phyloP scores from a whole-genome alignment of 2,888 invertebrate genomes.

The Gortyna flavago region DNA sequence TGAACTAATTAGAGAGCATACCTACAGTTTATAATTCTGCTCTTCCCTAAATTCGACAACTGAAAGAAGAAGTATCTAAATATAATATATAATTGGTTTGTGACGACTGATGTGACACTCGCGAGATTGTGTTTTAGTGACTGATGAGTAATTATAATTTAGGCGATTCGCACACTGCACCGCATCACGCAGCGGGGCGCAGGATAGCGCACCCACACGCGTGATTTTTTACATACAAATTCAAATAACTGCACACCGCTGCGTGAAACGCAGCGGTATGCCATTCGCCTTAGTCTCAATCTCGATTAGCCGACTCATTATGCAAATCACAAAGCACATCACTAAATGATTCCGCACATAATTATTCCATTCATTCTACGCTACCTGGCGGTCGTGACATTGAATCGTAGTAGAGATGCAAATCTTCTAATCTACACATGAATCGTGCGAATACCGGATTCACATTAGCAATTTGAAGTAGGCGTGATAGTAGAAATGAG shows the following conservation, averaged over 20 bases:
- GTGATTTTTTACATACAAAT: no score
- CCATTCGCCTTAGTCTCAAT: not conserved
- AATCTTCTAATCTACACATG: constrained; percentile 41
- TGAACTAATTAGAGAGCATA: not conserved
- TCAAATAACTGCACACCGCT: no score
- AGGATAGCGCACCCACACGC: no score
- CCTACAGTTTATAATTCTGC: not conserved
- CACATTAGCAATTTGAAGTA: constrained; percentile 44
- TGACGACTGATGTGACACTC: not conserved
- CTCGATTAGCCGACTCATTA: constrained; percentile 5
- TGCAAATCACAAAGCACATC: constrained; percentile 19
- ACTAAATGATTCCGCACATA: constrained; percentile 31
- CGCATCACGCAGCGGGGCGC: no score
- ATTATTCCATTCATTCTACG: constrained; percentile 14
- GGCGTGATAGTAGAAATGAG: constrained; percentile 39
- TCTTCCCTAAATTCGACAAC: not conserved
- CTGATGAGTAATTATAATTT: no score
- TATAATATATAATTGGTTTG: not conserved
- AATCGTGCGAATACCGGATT: constrained; percentile 53
- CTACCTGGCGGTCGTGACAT: constrained; percentile 57
- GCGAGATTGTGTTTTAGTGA: not conserved
- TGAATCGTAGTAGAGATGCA: constrained; percentile 33
- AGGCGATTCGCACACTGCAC: no score
- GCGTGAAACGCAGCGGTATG: no score
- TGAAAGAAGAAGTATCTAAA: not conserved